Evolutionary conservation across 64 coral and sea anemone species (phyloP).

Genomic region (Pachyseris speciosa): DNA sequence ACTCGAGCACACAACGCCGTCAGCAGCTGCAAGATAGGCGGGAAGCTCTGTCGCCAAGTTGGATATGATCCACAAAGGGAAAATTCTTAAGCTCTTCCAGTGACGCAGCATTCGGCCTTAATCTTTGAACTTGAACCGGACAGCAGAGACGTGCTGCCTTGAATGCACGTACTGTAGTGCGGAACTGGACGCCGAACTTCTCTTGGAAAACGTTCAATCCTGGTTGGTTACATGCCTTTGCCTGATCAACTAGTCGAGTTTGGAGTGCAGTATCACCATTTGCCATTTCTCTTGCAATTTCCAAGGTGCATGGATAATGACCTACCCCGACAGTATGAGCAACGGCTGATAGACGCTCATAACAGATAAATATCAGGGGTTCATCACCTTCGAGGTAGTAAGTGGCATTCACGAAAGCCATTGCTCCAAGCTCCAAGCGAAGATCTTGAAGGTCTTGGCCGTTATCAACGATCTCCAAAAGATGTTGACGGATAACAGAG

Average conservation of each 20-base stretch:
- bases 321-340: constrained; percentile 41
- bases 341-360: constrained; percentile 51
- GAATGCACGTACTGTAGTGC: constrained; percentile 39
- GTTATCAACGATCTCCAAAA: too few relatives aligned
- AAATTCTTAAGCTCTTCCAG: constrained; percentile 52
- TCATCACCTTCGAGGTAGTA: too few relatives aligned
- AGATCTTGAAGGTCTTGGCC: too few relatives aligned
- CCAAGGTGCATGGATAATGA: constrained; percentile 29
- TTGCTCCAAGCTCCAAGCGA: constrained; percentile 35
- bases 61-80: constrained; percentile 44
- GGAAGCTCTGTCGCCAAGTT: constrained; percentile 53
- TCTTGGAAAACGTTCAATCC: too few relatives aligned
- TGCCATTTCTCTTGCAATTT: constrained; percentile 51
- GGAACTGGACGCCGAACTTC: too few relatives aligned
- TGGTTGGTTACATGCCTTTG: too few relatives aligned
- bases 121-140: constrained; percentile 57
- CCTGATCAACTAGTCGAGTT: too few relatives aligned
- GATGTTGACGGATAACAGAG: constrained; percentile 32
- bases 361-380: too few relatives aligned
- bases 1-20: constrained; percentile 49
- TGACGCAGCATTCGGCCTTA: constrained; percentile 21
- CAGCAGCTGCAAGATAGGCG: constrained; percentile 41
- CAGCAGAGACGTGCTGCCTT: too few relatives aligned
- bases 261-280: too few relatives aligned
- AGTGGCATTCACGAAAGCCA: constrained; percentile 25